Percentiles rank a stretch among this genome's conserved stretches.
phyloP scores from a whole-genome alignment of 2,888 invertebrate species.

The Tillus elongatus region DNA sequence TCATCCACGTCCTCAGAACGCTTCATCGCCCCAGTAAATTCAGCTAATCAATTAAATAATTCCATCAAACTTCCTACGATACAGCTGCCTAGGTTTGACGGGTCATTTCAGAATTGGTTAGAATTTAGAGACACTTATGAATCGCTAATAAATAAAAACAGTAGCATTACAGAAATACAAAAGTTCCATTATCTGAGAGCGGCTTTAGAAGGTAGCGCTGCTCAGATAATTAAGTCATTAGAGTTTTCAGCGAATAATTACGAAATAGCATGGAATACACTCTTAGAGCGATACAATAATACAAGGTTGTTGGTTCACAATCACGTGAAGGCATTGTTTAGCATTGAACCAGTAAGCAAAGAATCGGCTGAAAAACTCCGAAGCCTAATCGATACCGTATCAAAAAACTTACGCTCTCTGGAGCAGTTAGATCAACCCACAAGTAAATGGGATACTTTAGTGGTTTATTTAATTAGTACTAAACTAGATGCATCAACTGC shows the following conservation, averaged over 20 bases:
- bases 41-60: no score
- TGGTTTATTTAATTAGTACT: slow-evolving; percentile 6
- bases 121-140: slow-evolving; percentile 11
- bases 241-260: slow-evolving; percentile 11
- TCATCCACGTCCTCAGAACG: no score
- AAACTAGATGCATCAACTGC: slow-evolving; percentile 8
- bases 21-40: no score
- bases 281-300: slow-evolving; percentile 8
- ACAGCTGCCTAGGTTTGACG: slow-evolving; percentile 8
- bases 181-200: no score
- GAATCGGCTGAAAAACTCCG: slow-evolving; percentile 10
- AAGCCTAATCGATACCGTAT: slow-evolving; percentile 10
- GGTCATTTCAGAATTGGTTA: slow-evolving; percentile 9
- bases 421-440: slow-evolving; percentile 10
- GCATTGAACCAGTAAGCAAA: slow-evolving; percentile 5
- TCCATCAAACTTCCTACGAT: slow-evolving; percentile 11
- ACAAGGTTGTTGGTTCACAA: slow-evolving; percentile 7
- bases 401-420: slow-evolving; percentile 11
- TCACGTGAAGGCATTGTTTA: slow-evolving; percentile 10
- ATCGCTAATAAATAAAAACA: no score
- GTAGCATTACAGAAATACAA: no score
- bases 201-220: no score
- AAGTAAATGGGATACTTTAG: slow-evolving; percentile 8
- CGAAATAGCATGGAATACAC: slow-evolving; percentile 3
- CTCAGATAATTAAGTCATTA: slow-evolving; percentile 2